These are phyloP conservation scores for Phrynocephalus vlangalii DNA, from an alignment of 2,797 vertebrate genomes.

Conservation along the genomic window DNA sequence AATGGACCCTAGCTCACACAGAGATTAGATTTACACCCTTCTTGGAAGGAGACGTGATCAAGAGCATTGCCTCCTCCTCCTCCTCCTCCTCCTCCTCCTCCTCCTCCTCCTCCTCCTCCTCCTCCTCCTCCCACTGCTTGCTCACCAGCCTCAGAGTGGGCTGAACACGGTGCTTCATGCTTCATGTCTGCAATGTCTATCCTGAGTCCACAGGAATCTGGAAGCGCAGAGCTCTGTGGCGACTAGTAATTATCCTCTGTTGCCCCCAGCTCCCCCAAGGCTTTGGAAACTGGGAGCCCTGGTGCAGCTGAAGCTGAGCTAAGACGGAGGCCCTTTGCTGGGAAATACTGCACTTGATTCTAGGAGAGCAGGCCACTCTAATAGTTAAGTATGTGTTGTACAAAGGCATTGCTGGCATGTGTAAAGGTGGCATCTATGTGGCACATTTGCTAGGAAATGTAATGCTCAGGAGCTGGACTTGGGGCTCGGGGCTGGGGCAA, in stretches of 20 bases:
- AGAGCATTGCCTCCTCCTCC: conserved; percentile 65
- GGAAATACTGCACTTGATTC: not conserved
- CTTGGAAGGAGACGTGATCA: conserved; percentile 59
- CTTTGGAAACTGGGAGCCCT: not conserved
- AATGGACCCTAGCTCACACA: conserved; percentile 75
- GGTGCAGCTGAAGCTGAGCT: not conserved
- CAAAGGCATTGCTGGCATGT: not conserved
- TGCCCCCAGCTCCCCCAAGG: not conserved
- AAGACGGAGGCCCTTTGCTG: not conserved
- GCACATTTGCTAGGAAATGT: too few species aligned
- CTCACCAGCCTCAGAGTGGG: not conserved
- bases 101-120: conserved; percentile 47
- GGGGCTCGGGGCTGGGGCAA: too few species aligned
- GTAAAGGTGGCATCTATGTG: too few species aligned
- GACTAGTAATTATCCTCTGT: not conserved
- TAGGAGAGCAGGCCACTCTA: not conserved
- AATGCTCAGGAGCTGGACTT: not conserved
- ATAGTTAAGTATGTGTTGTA: not conserved
- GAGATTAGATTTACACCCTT: conserved; percentile 77
- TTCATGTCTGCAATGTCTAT: not conserved
- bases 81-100: conserved; percentile 49
- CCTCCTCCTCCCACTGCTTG: not conserved
- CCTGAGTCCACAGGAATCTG: not conserved
- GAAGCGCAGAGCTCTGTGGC: not conserved
- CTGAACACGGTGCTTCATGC: conserved; percentile 24